A percentile compares a stretch with the other conserved stretches of the same genome.
These are phyloP conservation scores for Schizopygopsis malacanthus DNA, from an alignment of 2,797 vertebrate species.

Conservation along the genomic window DNA sequence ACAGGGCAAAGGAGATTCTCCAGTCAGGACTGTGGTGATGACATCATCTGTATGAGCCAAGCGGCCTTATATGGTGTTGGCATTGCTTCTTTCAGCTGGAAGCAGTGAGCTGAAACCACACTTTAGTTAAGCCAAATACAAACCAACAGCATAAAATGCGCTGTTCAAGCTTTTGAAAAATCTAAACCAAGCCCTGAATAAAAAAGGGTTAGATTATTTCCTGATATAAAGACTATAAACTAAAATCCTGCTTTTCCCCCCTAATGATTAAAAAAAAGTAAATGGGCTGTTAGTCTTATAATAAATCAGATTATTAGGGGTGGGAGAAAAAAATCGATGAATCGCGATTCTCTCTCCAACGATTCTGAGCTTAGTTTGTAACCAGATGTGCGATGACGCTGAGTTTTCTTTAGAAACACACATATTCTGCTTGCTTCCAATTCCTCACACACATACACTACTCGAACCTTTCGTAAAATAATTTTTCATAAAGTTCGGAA, in stretches of 20 bases:
- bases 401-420: too few species aligned
- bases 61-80: slow-evolving; percentile 74
- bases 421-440: too few species aligned
- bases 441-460: too few species aligned
- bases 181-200: background rate
- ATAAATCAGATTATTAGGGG: background rate
- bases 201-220: background rate
- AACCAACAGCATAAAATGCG: background rate
- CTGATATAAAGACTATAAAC: background rate
- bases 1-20: slow-evolving; percentile 61
- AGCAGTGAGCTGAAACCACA: slow-evolving; percentile 32
- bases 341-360: too few species aligned
- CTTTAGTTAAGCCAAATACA: background rate
- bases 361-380: too few species aligned
- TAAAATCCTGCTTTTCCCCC: background rate
- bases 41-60: slow-evolving; percentile 80
- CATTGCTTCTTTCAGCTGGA: slow-evolving; percentile 45
- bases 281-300: background rate
- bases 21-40: slow-evolving; percentile 61
- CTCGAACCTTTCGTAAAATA: too few species aligned
- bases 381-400: too few species aligned
- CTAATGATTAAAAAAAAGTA: background rate
- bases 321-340: too few species aligned
- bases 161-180: background rate
- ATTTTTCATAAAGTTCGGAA: too few species aligned